Conservation (phyloP, 2,113 vertebrate species). For the Oreochromis spilurus region DNA sequence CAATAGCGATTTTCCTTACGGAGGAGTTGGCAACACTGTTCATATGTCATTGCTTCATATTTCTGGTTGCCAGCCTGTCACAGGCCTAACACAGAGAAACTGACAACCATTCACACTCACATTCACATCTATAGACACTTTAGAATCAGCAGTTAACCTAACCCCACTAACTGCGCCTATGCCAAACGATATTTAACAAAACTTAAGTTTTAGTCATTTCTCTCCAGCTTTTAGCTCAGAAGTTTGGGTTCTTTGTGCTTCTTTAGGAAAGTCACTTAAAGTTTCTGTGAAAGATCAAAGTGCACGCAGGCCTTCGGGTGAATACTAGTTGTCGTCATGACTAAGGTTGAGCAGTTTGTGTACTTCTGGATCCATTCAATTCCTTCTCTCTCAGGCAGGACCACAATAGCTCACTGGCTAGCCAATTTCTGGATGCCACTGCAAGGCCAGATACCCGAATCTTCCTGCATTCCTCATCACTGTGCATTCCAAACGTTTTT, state of each 20-base stretch:
- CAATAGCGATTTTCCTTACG: too few relatives aligned
- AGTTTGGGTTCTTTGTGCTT: not conserved
- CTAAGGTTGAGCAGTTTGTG: not conserved
- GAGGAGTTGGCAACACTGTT: too few relatives aligned
- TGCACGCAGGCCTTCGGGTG: not conserved
- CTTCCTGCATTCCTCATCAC: not conserved
- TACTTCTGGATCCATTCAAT: conserved; percentile 3
- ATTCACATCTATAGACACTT: not conserved
- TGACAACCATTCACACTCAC: rapidly evolving
- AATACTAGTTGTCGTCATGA: not conserved
- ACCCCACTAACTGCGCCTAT: not conserved
- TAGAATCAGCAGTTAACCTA: not conserved
- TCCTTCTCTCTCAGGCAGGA: not conserved
- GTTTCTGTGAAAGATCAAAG: conserved; percentile 1
- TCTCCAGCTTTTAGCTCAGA: not conserved
- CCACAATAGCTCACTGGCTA: conserved; percentile 30
- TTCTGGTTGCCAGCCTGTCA: too few relatives aligned
- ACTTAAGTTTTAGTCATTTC: not conserved
- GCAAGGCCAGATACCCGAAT: not conserved
- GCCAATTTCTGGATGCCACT: conserved; percentile 7
- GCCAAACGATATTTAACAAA: not conserved
- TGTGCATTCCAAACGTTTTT: not conserved
- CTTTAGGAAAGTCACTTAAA: not conserved
- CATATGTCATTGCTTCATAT: too few relatives aligned
- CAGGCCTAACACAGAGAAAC: not conserved